Conservation (phyloP, 2,113 vertebrate genomes). For the Pungitius pungitius region DNA sequence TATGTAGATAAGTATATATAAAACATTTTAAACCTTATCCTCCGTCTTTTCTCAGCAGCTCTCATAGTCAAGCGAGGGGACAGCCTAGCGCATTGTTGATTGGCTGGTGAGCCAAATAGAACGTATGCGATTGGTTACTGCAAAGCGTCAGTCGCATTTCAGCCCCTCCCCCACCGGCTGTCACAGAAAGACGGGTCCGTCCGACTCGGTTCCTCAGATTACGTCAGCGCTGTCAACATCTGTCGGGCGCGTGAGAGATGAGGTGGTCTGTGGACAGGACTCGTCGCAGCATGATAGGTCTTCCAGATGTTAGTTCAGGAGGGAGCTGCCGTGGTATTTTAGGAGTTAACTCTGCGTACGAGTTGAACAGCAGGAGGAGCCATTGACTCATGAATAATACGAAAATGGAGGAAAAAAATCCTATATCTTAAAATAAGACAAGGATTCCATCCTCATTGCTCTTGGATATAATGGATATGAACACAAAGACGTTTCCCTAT, state of each 20-base stretch:
- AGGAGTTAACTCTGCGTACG: not conserved
- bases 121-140: constrained; percentile 49
- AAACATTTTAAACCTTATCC: constrained; percentile 6
- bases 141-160: constrained; percentile 34
- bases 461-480: not conserved
- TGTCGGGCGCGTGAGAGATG: not conserved
- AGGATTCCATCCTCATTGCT: not conserved
- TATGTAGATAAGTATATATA: not conserved
- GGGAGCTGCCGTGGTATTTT: constrained; percentile 29
- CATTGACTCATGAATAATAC: not conserved
- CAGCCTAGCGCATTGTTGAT: constrained; percentile 32
- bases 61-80: constrained; percentile 67
- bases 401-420: not conserved
- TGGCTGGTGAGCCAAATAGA: constrained; percentile 47
- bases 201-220: not conserved
- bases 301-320: constrained; percentile 7
- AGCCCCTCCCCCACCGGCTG: constrained; percentile 25
- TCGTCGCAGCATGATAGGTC: not conserved
- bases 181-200: not conserved
- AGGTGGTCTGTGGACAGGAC: fast-evolving
- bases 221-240: constrained; percentile 8
- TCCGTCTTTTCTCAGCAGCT: constrained; percentile 25
- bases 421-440: no score
- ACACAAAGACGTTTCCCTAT: constrained; percentile 13
- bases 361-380: constrained; percentile 38